These are phyloP conservation scores for Latrodectus geometricus DNA, from an alignment of 1,140 invertebrate species.

Conservation along the genomic window DNA sequence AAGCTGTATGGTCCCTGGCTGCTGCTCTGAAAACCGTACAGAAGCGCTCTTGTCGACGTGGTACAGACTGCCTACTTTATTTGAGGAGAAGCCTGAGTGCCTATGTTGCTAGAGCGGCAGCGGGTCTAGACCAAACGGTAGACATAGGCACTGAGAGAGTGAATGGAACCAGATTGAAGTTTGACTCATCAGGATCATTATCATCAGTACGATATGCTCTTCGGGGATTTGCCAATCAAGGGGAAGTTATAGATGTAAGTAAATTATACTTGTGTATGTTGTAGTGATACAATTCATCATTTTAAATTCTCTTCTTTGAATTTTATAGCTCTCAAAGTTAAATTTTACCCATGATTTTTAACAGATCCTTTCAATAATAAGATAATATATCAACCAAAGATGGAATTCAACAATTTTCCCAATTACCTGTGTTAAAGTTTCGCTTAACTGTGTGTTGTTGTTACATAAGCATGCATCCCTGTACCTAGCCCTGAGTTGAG, in stretches of 20 bases:
- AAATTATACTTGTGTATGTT: background rate
- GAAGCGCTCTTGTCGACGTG: slow-evolving; percentile 32
- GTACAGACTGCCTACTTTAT: slow-evolving; percentile 54
- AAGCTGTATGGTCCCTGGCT: slow-evolving; percentile 61
- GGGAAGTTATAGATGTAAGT: slow-evolving; percentile 63
- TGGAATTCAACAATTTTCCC: no score
- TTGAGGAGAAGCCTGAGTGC: slow-evolving; percentile 40
- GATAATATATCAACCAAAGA: no score
- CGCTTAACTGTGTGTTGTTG: no score
- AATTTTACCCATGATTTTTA: no score
- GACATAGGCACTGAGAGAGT: slow-evolving; percentile 7
- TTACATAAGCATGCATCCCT: no score
- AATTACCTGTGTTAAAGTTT: no score
- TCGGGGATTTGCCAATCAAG: slow-evolving; percentile 51
- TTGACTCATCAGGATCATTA: slow-evolving; percentile 46
- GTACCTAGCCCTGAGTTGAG: no score
- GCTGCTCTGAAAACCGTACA: slow-evolving; percentile 56
- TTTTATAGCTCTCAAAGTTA: no score
- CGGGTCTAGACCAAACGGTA: slow-evolving; percentile 6
- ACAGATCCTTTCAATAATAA: no score
- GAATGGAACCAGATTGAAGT: slow-evolving; percentile 45
- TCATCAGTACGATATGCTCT: slow-evolving; percentile 38
- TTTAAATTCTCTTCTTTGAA: no score
- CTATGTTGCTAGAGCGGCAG: slow-evolving; percentile 33
- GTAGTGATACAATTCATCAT: no score